These are phyloP conservation scores for Heterotis niloticus DNA, from an alignment of 2,113 vertebrate genomes.

Conservation along the genomic window DNA sequence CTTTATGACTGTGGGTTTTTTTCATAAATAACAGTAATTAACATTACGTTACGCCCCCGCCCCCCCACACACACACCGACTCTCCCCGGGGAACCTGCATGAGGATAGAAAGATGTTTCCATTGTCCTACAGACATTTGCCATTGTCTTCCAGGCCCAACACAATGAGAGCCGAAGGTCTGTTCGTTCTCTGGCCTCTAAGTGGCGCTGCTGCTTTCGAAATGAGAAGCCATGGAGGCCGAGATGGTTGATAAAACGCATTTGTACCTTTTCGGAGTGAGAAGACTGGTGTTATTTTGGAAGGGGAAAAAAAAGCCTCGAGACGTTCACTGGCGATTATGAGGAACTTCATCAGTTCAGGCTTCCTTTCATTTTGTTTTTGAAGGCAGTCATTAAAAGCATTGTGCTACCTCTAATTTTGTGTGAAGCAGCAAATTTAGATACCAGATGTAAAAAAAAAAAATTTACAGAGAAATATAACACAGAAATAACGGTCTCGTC, in stretches of 20 bases:
- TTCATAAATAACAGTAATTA: conserved; percentile 58
- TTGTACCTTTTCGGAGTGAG: conserved; percentile 16
- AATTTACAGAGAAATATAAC: not conserved
- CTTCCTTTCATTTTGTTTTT: conserved; percentile 26
- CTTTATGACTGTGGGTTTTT: conserved; percentile 37
- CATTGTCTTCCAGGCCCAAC: conserved; percentile 1
- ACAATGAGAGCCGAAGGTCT: not conserved
- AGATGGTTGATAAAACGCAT: conserved; percentile 6
- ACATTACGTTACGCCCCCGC: conserved; percentile 32
- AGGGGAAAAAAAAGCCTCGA: conserved; percentile 16
- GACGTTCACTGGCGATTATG: conserved; percentile 18
- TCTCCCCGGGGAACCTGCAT: conserved; percentile 24
- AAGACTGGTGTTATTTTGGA: conserved; percentile 25
- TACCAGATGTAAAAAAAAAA: conserved; percentile 10
- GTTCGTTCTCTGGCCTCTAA: not conserved
- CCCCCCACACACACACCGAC: conserved; percentile 22
- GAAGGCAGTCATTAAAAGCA: conserved; percentile 20
- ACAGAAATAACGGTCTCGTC: not conserved
- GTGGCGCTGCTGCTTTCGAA: conserved; percentile 32
- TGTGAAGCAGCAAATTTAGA: conserved; percentile 12
- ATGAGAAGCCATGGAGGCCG: not conserved
- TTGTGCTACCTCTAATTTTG: conserved; percentile 20
- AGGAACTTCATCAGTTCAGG: conserved; percentile 24
- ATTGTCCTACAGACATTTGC: conserved; percentile 4
- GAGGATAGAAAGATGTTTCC: conserved; percentile 20